Evolutionary conservation across 2,888 invertebrate genomes (phyloP).

Genomic region (Phragmatobia fuliginosa): DNA sequence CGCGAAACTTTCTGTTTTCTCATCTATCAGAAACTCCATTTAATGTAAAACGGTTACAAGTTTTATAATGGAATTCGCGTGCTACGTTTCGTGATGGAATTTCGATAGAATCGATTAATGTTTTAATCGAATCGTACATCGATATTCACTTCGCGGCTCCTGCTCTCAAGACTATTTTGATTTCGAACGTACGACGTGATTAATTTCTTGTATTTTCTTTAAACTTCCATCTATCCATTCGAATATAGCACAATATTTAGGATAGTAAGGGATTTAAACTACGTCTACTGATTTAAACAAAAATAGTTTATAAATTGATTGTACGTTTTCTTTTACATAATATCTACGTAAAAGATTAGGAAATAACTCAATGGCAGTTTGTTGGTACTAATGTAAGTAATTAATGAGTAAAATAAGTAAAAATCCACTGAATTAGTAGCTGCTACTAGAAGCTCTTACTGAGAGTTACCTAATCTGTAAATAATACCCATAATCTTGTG

Average conservation of each 20-base stretch:
- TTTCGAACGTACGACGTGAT: conserved; percentile 2
- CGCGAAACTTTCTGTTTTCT: conserved; percentile 11
- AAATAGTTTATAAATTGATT: neutral
- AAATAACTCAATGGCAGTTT: no score
- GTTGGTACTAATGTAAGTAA: no score
- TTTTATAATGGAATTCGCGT: conserved; percentile 30
- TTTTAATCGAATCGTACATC: conserved; percentile 22
- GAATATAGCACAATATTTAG: neutral
- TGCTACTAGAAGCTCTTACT: no score
- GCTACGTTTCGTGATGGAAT: conserved; percentile 22
- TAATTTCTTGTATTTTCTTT: neutral
- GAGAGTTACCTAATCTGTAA: no score
- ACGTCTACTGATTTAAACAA: neutral
- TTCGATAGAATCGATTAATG: conserved; percentile 25
- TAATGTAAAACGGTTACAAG: conserved; percentile 26
- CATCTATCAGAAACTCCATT: conserved; percentile 21
- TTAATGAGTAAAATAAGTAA: no score
- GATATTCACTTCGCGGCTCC: conserved; percentile 17
- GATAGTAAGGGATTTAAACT: neutral
- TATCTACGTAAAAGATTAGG: no score
- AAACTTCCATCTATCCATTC: neutral
- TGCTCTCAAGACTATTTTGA: conserved; percentile 13
- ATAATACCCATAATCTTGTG: no score
- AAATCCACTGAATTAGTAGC: no score
- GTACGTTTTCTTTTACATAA: neutral